Evolutionary conservation across 2,797 vertebrate species (phyloP).

Genomic region (Rhyacichthys aspro): DNA sequence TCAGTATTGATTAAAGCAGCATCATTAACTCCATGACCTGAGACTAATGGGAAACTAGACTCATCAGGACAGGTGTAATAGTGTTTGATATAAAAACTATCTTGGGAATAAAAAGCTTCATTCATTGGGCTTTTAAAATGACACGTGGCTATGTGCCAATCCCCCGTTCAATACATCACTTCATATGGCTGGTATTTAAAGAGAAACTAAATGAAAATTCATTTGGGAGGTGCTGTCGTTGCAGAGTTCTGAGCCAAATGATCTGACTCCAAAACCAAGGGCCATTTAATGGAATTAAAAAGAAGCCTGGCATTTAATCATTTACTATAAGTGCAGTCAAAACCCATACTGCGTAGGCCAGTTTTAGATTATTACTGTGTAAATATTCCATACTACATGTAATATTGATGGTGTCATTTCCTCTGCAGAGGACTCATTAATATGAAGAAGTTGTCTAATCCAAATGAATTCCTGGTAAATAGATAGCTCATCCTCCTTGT

Average conservation of each 20-base stretch:
- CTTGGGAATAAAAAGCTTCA: background rate
- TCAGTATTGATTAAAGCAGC: too few relatives aligned
- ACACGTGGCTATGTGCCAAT: background rate
- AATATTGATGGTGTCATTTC: constrained; percentile 32
- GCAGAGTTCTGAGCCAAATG: constrained; percentile 3
- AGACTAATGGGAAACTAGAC: too few relatives aligned
- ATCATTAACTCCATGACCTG: too few relatives aligned
- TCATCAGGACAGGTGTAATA: too few relatives aligned
- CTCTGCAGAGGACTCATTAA: background rate
- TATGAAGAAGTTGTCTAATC: background rate
- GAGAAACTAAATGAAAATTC: constrained; percentile 6
- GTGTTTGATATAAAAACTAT: background rate
- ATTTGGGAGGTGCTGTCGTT: constrained; percentile 2
- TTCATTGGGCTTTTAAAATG: background rate
- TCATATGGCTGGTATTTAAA: constrained; percentile 5
- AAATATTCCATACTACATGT: background rate
- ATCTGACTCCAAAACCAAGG: constrained; percentile 13
- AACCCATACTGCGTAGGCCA: background rate
- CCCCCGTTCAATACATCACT: constrained; percentile 1
- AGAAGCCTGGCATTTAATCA: constrained; percentile 4
- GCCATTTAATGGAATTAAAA: constrained; percentile 12
- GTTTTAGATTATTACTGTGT: constrained; percentile 3
- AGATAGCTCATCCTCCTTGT: too few relatives aligned
- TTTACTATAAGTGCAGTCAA: background rate
- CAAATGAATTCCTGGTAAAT: background rate